Evolutionary conservation across 2,888 invertebrate genomes (phyloP), one percentile per base, ranked within the genome.

Genomic region (Eristalinus aeneus): DNA sequence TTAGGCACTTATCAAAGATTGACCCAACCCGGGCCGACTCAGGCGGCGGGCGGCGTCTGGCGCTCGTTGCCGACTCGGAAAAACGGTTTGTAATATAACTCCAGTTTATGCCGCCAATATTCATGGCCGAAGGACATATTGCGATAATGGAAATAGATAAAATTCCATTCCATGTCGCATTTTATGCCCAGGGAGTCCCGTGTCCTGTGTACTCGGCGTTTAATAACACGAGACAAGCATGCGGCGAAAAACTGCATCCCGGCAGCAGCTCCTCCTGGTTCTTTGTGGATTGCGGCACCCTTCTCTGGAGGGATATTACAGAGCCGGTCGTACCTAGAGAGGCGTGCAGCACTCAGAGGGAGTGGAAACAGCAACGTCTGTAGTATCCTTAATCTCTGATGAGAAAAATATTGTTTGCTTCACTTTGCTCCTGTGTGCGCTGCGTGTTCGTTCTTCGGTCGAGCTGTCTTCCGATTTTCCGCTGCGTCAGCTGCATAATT

Each of bases 401-500:
- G 74, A 78, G 64, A 16, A 69, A 74, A 79, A 75, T 79, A 73
- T 65, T 79, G 54, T 74, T 78, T 69, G 56, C 16, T 11, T 11
- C 56, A 10, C 2, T 22, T n/a, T 8, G 39, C 56, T 3, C 22
- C 23, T 0, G 5, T 0, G 27, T 2, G 54, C 20, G 10, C 16
- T 6, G 46, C 8, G 27, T 32, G 39, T 23, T 56, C 39, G 32
- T 16, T 39, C 56, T n/a, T 27, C 20, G 60, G 12, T 58, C 22
- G 20, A 12, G 22, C 56, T 71, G 61, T 64, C 58, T 61, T 63
- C n/a, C 22, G 63, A 69, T 78, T 78, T 83, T 64, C 34, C 54
- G 79, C 71, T 74, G 84, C 79, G 77, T 82, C 84, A 71, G 79
- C 79, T 84, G 84, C 84, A 84, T 84, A 84, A 74, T 71, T 84